Conservation (phyloP, 2,113 vertebrate genomes). For the Megaptera novaeangliae region DNA sequence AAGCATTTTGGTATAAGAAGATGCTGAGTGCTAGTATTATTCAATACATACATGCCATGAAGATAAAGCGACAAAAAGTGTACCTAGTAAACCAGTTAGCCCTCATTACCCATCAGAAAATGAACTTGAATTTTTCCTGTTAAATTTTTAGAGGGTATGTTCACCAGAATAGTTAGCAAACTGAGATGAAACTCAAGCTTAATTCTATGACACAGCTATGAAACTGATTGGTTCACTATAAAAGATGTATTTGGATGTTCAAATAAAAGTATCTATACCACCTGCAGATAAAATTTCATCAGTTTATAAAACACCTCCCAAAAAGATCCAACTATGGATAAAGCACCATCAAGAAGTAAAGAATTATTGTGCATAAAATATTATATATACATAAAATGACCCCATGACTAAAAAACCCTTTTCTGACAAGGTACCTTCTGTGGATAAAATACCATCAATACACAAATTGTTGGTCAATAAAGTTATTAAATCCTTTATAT, state of each 20-base stretch:
- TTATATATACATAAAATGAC: background rate
- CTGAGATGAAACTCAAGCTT: background rate
- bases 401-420: background rate
- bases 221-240: background rate
- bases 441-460: background rate
- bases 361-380: background rate
- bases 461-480: background rate
- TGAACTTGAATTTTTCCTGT: background rate
- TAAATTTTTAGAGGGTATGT: background rate
- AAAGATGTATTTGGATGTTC: background rate
- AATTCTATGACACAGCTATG: background rate
- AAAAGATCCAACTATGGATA: background rate
- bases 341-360: background rate
- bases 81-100: background rate
- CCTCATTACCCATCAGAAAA: background rate
- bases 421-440: background rate
- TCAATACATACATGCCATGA: background rate
- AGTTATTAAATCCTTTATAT: background rate
- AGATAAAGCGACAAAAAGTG: background rate
- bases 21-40: background rate
- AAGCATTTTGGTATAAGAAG: background rate
- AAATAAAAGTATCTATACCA: background rate
- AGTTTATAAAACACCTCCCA: background rate
- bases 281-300: background rate
- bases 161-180: background rate